A percentile compares a stretch with the other conserved stretches of the same genome.
These are phyloP conservation scores for Muscicapa striata DNA, from an alignment of 2,797 vertebrate species.

Conservation along the genomic window DNA sequence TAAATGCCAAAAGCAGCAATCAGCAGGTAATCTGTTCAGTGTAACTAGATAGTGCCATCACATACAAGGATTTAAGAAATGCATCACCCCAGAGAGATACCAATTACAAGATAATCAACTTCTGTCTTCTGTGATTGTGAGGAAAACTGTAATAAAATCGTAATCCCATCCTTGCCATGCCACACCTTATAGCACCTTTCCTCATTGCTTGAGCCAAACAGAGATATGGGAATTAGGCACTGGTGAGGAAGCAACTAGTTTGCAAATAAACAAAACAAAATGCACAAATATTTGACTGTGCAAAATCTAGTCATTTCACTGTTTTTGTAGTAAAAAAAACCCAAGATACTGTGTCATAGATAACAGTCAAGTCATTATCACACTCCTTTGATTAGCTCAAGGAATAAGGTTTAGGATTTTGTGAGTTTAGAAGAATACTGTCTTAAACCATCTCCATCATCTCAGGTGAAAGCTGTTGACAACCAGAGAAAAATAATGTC, in stretches of 20 bases:
- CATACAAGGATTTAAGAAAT: constrained; percentile 29
- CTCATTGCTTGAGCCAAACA: background rate
- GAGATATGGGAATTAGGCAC: background rate
- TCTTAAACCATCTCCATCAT: background rate
- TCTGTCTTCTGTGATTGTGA: background rate
- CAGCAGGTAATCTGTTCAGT: constrained; percentile 59
- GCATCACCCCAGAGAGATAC: constrained; percentile 28
- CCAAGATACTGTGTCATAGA: background rate
- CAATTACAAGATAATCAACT: constrained; percentile 50
- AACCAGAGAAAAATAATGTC: background rate
- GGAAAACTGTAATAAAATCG: constrained; percentile 6
- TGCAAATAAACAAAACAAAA: constrained; percentile 5
- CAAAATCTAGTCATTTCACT: background rate
- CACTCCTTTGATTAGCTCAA: background rate
- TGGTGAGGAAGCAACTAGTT: background rate
- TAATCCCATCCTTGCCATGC: background rate
- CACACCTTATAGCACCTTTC: background rate
- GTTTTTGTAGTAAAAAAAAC: background rate
- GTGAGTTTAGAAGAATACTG: background rate
- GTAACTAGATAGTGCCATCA: constrained; percentile 44
- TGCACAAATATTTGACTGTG: background rate
- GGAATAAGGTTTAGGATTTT: background rate
- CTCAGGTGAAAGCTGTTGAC: background rate
- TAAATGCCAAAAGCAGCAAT: constrained; percentile 55
- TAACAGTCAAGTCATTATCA: background rate